phyloP scores from a whole-genome alignment of 2,888 invertebrate species.

The Empis stercorea region DNA sequence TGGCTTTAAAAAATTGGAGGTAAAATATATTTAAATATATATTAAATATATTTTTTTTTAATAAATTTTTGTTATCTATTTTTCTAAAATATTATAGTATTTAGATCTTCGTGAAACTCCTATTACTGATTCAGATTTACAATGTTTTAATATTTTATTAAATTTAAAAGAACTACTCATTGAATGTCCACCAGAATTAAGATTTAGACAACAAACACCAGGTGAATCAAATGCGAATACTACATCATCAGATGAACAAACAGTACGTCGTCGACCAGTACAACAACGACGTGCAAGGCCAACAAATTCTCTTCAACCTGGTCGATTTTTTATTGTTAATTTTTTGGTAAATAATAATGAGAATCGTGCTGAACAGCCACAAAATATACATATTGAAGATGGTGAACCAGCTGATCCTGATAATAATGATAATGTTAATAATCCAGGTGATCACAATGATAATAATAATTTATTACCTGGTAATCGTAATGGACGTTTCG shows the following conservation, averaged over 20 bases:
- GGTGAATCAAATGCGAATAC: constrained; percentile 8
- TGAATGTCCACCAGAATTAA: constrained; percentile 32
- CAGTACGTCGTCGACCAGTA: constrained; percentile 2
- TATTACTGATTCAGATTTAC: constrained; percentile 45
- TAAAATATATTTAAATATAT: constrained; percentile 8
- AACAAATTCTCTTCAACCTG: constrained; percentile 1
- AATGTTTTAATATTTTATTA: constrained; percentile 42
- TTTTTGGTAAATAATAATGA: neutral
- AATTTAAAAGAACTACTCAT: constrained; percentile 41
- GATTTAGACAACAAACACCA: neutral
- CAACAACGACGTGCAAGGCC: neutral
- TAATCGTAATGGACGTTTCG: neutral
- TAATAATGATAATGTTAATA: neutral
- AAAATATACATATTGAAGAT: neutral
- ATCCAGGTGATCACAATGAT: neutral
- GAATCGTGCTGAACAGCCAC: neutral
- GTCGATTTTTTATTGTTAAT: constrained; percentile 1
- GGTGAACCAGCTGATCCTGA: neutral
- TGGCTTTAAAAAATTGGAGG: constrained; percentile 42
- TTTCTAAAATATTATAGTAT: constrained; percentile 25
- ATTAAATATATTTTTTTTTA: neutral
- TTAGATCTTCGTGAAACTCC: constrained; percentile 44
- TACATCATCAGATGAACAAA: constrained; percentile 4
- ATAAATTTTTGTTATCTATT: neutral
- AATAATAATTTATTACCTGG: neutral